These are phyloP conservation scores for Synodontis membranacea DNA, from an alignment of 2,113 vertebrate genomes.

Conservation along the genomic window DNA sequence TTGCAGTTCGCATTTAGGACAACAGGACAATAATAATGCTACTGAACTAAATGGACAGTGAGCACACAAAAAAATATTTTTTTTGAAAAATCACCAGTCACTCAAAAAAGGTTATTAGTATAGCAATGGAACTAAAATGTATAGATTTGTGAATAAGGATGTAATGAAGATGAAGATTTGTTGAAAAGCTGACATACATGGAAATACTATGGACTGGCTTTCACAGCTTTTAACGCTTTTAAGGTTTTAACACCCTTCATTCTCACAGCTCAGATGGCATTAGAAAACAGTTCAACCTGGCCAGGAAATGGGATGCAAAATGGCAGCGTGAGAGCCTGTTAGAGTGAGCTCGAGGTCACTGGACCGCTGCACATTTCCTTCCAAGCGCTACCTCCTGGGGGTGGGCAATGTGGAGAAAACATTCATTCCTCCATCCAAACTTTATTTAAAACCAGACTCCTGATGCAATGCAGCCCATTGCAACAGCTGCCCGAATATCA, in stretches of 20 bases:
- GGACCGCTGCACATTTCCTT: not conserved
- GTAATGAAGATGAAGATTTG: not conserved
- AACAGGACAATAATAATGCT: not conserved
- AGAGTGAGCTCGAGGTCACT: constrained; percentile 19
- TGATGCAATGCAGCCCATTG: not conserved
- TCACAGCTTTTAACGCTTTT: not conserved
- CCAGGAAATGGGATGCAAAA: not conserved
- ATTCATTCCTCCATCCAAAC: not conserved
- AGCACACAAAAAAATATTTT: not conserved
- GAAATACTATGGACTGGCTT: not conserved
- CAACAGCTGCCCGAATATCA: not conserved
- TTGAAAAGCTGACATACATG: not conserved
- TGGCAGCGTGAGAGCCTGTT: constrained; percentile 5
- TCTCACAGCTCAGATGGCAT: not conserved
- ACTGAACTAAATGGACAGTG: not conserved
- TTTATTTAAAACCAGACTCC: not conserved
- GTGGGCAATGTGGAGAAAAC: not conserved
- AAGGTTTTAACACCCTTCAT: not conserved
- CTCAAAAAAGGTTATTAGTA: not conserved
- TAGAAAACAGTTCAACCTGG: not conserved
- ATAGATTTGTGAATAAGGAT: not conserved
- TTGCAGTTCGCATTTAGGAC: not conserved
- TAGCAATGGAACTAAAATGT: not conserved
- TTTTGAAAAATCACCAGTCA: not conserved
- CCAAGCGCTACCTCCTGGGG: not conserved